Base-by-base conservation (phyloP, 2,797 vertebrate species). In the Craterocephalus amniculus region DNA sequence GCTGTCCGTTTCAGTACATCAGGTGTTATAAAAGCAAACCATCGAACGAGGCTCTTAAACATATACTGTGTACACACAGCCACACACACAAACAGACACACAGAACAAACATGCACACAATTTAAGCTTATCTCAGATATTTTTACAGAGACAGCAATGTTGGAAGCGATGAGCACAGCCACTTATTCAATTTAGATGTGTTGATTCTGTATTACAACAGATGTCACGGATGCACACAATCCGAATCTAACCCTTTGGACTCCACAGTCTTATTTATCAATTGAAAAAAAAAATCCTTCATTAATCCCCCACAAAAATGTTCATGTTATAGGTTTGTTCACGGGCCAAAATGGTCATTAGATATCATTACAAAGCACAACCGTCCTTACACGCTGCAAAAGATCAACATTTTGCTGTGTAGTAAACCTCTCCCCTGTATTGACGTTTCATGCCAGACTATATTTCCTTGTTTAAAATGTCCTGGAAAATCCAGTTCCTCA, bases 1-100 rank as follows among this genome's bases (percentile, higher is more conserved):
- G 79, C 86, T 87, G 88, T 77, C 81, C 74, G 64, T 86, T 79
- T 80, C 62, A n/a, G 64, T 78, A 65, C 76, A 48, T 83, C 80
- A 84, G 22, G 76, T 76, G 75, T 76, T 88, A 69, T 77, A 74
- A 83, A 81, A 80, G 71, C 82, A 84, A 86, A 69, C 57, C 75
- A 35, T 61, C 70, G 61, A 81, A 86, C 78, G 65, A 63, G 58
- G 66, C 74, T 52, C 58, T 74, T 60, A 61, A 65, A 73, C 72
- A 48, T 31, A 43, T 65, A 35, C 8, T 24, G 26, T 74, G 31
- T 55, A 57, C 70, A 76, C 59, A 60, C 31, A 12, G 51, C 29
- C 11, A 56, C 57, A 22, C 6, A 11, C 27, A 12, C 26, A 63
- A 59, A 63, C 52, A 29, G 43, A 57, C n/a, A 40, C 26, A n/a